These are phyloP conservation scores for Cyanoderma ruficeps DNA, from an alignment of 2,113 vertebrate species.

Conservation along the genomic window DNA sequence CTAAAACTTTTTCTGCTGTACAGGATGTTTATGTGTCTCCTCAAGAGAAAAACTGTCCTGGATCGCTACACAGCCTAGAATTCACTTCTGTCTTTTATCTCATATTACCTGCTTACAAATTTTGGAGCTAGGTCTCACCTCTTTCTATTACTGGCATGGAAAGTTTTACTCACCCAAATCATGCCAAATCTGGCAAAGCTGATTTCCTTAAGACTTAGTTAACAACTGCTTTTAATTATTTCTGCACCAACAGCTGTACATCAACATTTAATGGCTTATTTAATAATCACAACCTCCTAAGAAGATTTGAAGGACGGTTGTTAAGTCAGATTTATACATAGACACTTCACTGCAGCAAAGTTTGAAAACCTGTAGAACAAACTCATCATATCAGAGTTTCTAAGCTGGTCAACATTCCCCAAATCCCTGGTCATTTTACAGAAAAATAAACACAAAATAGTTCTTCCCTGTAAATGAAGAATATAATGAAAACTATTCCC, in stretches of 20 bases:
- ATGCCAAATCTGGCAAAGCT: not conserved
- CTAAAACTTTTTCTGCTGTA: not conserved
- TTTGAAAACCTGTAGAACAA: not conserved
- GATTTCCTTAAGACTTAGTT: not conserved
- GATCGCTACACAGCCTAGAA: not conserved
- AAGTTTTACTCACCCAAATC: not conserved
- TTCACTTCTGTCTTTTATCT: not conserved
- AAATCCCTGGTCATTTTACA: not conserved
- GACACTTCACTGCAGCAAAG: not conserved
- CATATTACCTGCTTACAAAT: not conserved
- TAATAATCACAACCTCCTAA: not conserved
- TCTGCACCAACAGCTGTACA: not conserved
- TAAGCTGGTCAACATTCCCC: not conserved
- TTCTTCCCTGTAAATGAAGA: not conserved
- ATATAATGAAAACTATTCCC: not conserved
- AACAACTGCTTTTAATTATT: not conserved
- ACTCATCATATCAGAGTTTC: not conserved
- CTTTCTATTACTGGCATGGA: not conserved
- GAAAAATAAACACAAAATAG: not conserved
- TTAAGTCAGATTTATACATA: not conserved
- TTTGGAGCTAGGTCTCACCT: not conserved
- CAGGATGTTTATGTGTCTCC: not conserved
- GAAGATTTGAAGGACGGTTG: not conserved
- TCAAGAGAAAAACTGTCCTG: not conserved
- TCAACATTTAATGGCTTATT: not conserved